phyloP scores from a whole-genome alignment of 2,113 vertebrate genomes.

The Stegostoma tigrinum region DNA sequence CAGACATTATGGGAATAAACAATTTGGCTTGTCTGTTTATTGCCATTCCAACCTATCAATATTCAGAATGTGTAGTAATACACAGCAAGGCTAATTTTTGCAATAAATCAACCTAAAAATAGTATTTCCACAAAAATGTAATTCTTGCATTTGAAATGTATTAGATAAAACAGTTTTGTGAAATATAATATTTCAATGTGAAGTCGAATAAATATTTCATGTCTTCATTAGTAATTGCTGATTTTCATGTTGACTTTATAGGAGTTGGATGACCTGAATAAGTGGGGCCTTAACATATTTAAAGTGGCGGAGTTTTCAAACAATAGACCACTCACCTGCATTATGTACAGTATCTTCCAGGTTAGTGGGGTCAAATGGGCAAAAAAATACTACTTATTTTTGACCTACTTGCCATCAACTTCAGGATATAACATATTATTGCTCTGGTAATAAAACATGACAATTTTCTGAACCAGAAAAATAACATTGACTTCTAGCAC shows the following conservation, averaged over 20 bases:
- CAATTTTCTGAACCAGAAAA: not conserved
- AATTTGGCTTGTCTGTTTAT: not conserved
- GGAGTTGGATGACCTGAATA: conserved; percentile 93
- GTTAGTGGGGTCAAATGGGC: conserved; percentile 53
- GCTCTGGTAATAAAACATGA: not conserved
- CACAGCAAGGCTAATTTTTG: not conserved
- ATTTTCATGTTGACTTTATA: conserved; percentile 45
- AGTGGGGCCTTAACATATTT: conserved; percentile 96
- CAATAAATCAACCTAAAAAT: not conserved
- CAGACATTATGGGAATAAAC: not conserved
- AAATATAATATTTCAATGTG: not conserved
- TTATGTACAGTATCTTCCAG: conserved; percentile 96
- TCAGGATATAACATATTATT: not conserved
- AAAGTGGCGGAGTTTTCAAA: conserved; percentile 84
- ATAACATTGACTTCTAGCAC: not conserved
- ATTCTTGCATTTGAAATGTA: not conserved
- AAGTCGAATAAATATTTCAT: not conserved
- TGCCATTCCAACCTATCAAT: not conserved
- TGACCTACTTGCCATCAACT: not conserved
- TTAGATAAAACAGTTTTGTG: not conserved
- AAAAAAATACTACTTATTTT: not conserved
- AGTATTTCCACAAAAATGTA: not conserved
- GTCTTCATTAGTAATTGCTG: not conserved
- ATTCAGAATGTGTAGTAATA: not conserved
- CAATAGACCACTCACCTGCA: conserved; percentile 84